Percentiles rank a stretch among this genome's conserved stretches.
Evolutionary conservation across 2,113 vertebrate genomes (phyloP).

Genomic region (Odontesthes bonariensis): DNA sequence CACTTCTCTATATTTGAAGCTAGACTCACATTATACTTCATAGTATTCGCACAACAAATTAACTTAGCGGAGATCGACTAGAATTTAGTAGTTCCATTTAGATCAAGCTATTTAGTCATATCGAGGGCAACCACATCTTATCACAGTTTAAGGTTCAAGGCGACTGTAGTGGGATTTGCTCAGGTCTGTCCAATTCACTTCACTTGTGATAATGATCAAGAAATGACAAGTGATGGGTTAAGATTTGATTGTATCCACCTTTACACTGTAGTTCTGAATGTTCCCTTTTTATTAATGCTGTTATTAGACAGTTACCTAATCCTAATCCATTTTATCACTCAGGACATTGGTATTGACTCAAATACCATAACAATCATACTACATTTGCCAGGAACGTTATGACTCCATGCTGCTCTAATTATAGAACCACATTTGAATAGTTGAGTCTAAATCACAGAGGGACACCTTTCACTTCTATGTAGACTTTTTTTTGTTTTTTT

Average conservation of each 20-base stretch:
- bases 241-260: conserved; percentile 34
- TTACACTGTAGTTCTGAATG: neutral
- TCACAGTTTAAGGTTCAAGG: conserved; percentile 23
- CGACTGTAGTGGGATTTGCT: conserved; percentile 1
- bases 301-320: conserved; percentile 40
- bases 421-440: neutral
- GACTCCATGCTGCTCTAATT: neutral
- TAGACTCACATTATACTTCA: neutral
- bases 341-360: conserved; percentile 14
- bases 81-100: conserved; percentile 14
- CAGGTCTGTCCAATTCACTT: conserved; percentile 10
- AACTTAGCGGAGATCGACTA: neutral
- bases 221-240: neutral
- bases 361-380: conserved; percentile 14
- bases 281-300: conserved; percentile 15
- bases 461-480: neutral
- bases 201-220: neutral
- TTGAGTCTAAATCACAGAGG: neutral
- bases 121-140: conserved; percentile 22
- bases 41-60: neutral
- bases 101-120: conserved; percentile 24
- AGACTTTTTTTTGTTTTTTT: neutral
- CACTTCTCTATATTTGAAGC: neutral
- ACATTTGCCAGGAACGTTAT: neutral
- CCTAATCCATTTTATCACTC: conserved; percentile 27